phyloP scores from a whole-genome alignment of 2,888 invertebrate genomes.

The Penaeus monodon region DNA sequence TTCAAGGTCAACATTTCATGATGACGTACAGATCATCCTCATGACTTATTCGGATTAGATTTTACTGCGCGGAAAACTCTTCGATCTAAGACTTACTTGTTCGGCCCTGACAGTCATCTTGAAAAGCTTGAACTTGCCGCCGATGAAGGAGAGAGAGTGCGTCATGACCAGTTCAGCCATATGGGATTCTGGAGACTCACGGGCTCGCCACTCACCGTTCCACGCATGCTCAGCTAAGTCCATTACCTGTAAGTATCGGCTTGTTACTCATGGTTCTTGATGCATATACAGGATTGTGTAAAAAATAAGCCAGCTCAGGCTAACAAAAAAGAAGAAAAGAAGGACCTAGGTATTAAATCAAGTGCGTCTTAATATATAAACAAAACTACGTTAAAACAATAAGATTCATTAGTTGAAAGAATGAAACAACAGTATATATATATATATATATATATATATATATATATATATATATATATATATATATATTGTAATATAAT shows the following conservation, averaged over 20 bases:
- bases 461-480: not conserved
- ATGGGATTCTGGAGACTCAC: conserved; percentile 74
- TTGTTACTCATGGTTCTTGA: no score
- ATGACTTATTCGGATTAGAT: no score
- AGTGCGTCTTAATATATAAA: no score
- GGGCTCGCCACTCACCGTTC: conserved; percentile 75
- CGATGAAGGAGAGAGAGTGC: conserved; percentile 77
- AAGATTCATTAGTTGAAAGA: no score
- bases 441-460: not conserved
- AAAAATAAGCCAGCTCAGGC: no score
- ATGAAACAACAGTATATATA: no score
- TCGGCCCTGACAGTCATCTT: conserved; percentile 76
- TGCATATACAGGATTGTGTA: no score
- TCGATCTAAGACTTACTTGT: conserved; percentile 74
- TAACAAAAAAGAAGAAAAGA: no score
- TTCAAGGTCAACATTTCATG: no score
- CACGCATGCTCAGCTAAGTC: conserved; percentile 75
- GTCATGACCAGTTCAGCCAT: conserved; percentile 76
- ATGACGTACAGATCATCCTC: no score
- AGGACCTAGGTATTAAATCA: no score
- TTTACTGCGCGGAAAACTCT: not conserved
- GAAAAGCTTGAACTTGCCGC: conserved; percentile 72
- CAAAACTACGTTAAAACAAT: no score
- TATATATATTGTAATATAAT: not conserved
- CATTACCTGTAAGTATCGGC: conserved; percentile 43